Base-by-base conservation (phyloP, 2,113 vertebrate species). In the Platycercus adscitus region DNA sequence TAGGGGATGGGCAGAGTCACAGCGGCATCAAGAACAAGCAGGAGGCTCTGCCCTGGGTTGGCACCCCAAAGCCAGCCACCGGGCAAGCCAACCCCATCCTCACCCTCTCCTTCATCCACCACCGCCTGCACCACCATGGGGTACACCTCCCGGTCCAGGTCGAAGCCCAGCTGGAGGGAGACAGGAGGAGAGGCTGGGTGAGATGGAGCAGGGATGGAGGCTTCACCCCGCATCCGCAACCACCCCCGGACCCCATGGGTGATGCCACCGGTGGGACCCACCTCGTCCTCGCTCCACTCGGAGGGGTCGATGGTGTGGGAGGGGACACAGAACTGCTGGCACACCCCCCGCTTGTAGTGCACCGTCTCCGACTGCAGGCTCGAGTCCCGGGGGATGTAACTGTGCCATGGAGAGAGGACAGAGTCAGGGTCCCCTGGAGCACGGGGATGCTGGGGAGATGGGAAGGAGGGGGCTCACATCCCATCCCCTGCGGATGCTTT, bases 301-400 rank as follows among this genome's bases (percentile, higher is more conserved):
- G 99, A 99, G 52, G 99, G 99, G 96, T 99, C 99, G 64, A 99
- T 98, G 0, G 98, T 99, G 95, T 99, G 99, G 26, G 99, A 99
- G 41, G 99, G 99, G 91, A 99, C 97, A 49, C 99, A 99, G 98
- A 99, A 99, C 97, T 99, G 99, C 98, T 99, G 99, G 95, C 98
- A 99, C 70, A 99, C 99, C 4, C 99, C 99, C 13, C 98, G 96
- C 97, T 99, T 99, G 95, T 99, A 99, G 94, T 98, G 98, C 86
- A 99, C 98, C 0, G 99, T 99, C 98, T 99, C 99, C 0, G 99
- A 99, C 97, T 99, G 99, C 91, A 99, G 98, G 47, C 98, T 98
- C 97, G 96, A 98, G 97, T 99, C 99, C 97, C 98, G 99, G 25
- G 99, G 99, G 80, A 99, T 96, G 97, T 99, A 99, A 71, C 99